Evolutionary conservation across 2,113 vertebrate genomes (phyloP), one percentile per base, ranked within the genome.

Genomic region (Zosterops hypoxanthus): DNA sequence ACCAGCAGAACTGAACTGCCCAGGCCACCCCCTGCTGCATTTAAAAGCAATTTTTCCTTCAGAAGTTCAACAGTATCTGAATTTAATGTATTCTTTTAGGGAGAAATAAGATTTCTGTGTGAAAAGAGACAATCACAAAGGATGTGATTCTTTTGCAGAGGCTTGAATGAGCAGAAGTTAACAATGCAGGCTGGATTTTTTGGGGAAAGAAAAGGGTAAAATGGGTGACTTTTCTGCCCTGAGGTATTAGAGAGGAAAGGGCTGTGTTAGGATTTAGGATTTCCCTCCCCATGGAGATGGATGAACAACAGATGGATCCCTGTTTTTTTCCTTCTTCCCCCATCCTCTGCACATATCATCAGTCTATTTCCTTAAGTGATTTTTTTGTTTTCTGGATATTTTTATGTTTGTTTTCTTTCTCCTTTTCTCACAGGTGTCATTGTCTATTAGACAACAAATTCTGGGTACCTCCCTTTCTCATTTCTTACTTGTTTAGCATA

Each of bases 151-250:
- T 76, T 68, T 34, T 72, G 49, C 34, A 69, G 49, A 75, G 26
- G 18, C 28, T 84, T 24, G 16, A 59, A 64, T 80, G 55, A 78
- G 33, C 6, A 44, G 11, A 77, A 88, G 18, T n/a, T 75, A 59
- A 46, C 28, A 63, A 47, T 24, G 26, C 39, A 73, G 49, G 69
- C 29, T 95, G 50, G 34, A 60, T 6, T 28, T 53, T 52, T 60
- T 7, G 1, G 36, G 6, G 0, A 2, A 29, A 61, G 23, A 53
- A 26, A 34, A 3, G 2, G 5, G 23, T 44, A 21, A 92, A 88
- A 59, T 31, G 6, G 12, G 7, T 63, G 34, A 49, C 4, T 63
- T 85, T 20, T 66, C 22, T 90, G 31, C 39, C 12, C 13, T 79
- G 52, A 81, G 16, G 22, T 39, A 69, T 41, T 49, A 61, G 68